phyloP scores from a whole-genome alignment of 2,888 invertebrate species.

The Agriopis leucophaearia region DNA sequence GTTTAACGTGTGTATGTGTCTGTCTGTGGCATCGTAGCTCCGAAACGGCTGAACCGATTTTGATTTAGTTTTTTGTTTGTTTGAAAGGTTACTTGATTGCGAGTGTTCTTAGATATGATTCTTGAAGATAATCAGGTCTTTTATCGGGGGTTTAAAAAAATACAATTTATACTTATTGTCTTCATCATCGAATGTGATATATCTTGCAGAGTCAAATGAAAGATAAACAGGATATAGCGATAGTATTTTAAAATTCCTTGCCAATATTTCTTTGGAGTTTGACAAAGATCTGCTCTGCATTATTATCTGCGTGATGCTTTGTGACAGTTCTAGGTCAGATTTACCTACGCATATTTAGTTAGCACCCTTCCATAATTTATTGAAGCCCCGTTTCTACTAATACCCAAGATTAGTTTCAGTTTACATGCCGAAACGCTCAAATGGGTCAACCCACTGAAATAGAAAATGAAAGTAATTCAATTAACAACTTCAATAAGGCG shows the following conservation, averaged over 20 bases:
- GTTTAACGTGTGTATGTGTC: too few species aligned
- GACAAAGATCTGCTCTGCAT: constrained; percentile 74
- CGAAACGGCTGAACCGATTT: too few species aligned
- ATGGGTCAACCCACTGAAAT: constrained; percentile 19
- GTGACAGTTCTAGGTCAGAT: constrained; percentile 66
- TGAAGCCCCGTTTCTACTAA: constrained; percentile 31
- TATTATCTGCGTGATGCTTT: constrained; percentile 94
- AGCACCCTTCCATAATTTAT: constrained; percentile 30
- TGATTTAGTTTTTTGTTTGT: too few species aligned
- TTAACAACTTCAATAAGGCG: constrained; percentile 33
- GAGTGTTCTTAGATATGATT: too few species aligned
- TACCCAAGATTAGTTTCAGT: constrained; percentile 25
- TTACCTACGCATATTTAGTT: constrained; percentile 43
- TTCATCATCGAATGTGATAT: neutral
- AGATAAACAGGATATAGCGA: neutral
- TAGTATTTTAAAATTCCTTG: constrained; percentile 4
- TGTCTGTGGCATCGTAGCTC: too few species aligned
- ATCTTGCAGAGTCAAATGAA: neutral
- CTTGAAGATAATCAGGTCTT: too few species aligned
- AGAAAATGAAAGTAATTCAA: constrained; percentile 27
- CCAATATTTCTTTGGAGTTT: neutral
- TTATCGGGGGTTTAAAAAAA: too few species aligned
- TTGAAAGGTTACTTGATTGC: too few species aligned
- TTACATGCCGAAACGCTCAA: constrained; percentile 15
- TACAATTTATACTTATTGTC: too few species aligned